Evolutionary conservation across 1,140 invertebrate species (phyloP).

Genomic region (Polypedilum pembai): DNA sequence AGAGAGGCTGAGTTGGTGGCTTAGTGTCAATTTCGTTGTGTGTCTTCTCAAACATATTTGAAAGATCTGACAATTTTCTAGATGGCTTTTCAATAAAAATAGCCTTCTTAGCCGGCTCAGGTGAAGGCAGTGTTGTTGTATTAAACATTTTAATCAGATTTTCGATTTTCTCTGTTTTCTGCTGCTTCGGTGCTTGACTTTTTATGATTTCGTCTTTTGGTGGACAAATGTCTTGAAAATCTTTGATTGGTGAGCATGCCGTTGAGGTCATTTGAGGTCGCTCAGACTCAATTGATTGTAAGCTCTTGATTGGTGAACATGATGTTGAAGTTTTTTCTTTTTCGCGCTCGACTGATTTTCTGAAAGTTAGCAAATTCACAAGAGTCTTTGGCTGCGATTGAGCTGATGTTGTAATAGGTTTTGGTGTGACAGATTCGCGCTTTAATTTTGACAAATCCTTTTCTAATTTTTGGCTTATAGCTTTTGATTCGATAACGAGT

Average conservation of each 20-base stretch:
- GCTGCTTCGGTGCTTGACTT: slow-evolving; percentile 6
- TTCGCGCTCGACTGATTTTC: slow-evolving; percentile 15
- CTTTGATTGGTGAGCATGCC: neutral
- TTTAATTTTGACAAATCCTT: slow-evolving; percentile 24
- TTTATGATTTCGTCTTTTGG: slow-evolving; percentile 16
- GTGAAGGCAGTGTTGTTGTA: neutral
- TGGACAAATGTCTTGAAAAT: neutral
- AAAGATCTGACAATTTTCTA: slow-evolving; percentile 21
- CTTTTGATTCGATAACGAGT: slow-evolving; percentile 19
- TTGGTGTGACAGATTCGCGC: slow-evolving; percentile 23
- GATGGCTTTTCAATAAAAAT: slow-evolving; percentile 7
- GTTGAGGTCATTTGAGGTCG: slow-evolving; percentile 7
- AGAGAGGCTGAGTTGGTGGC: neutral
- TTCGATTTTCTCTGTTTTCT: slow-evolving; percentile 5
- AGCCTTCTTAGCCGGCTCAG: neutral
- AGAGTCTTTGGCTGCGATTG: slow-evolving; percentile 15
- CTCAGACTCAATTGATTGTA: neutral
- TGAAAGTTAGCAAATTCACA: neutral
- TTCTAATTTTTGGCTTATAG: slow-evolving; percentile 25
- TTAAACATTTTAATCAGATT: slow-evolving; percentile 27
- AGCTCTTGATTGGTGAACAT: slow-evolving; percentile 15
- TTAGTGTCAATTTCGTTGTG: slow-evolving; percentile 8
- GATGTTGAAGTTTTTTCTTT: slow-evolving; percentile 20
- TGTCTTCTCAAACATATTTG: slow-evolving; percentile 3
- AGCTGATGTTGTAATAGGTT: neutral